A percentile compares a stretch with the other conserved stretches of the same genome.
phyloP scores from a whole-genome alignment of 2,888 invertebrate genomes.

The Leptura quadrifasciata region DNA sequence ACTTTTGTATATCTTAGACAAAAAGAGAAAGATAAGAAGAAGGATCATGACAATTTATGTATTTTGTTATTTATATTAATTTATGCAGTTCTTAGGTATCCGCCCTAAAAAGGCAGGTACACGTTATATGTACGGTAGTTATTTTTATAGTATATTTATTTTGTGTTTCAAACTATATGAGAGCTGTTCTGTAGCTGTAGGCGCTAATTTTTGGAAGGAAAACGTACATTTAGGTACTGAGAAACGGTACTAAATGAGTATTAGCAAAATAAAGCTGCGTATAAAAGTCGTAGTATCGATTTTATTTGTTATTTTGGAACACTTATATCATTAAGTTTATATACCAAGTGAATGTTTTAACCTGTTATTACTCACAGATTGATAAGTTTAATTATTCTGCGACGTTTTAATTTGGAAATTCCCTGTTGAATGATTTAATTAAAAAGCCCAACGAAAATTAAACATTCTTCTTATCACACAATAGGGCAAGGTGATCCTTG shows the following conservation, averaged over 20 bases:
- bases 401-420: too few species aligned
- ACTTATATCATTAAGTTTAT: too few species aligned
- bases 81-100: conserved; percentile 50
- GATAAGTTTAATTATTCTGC: too few species aligned
- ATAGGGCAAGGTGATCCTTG: too few species aligned
- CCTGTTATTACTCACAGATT: too few species aligned
- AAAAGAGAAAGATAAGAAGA: conserved; percentile 31
- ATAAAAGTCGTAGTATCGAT: too few species aligned
- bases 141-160: conserved; percentile 44
- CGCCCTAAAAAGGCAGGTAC: conserved; percentile 46
- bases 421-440: too few species aligned
- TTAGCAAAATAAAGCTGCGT: too few species aligned
- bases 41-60: conserved; percentile 57
- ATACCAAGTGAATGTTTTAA: too few species aligned
- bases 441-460: too few species aligned
- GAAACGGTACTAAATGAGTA: background rate
- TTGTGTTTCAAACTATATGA: conserved; percentile 40
- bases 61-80: conserved; percentile 54
- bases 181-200: conserved; percentile 51
- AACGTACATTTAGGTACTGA: background rate
- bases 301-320: too few species aligned
- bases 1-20: conserved; percentile 41
- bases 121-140: conserved; percentile 47
- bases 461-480: too few species aligned
- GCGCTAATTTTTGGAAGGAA: background rate